These are phyloP conservation scores for Psittacula cyanocephala DNA, from an alignment of 2,113 vertebrate species.

Conservation along the genomic window DNA sequence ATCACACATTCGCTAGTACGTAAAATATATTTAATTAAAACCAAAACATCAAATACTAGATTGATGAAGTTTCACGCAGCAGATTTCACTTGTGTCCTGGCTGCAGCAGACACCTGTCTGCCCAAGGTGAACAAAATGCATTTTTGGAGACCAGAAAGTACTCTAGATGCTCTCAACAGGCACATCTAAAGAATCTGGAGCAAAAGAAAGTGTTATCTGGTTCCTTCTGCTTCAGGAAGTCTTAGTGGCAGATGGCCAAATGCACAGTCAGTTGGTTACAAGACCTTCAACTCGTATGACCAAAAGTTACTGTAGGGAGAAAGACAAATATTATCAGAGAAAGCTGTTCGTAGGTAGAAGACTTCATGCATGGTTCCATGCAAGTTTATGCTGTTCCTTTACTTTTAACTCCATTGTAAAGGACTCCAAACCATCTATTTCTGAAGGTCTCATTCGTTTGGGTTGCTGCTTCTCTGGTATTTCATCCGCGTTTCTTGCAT, in stretches of 20 bases:
- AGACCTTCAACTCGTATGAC: not conserved
- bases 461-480: constrained; percentile 77
- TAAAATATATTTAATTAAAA: constrained; percentile 27
- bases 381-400: not conserved
- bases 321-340: not conserved
- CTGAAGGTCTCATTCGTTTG: not conserved
- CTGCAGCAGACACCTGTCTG: not conserved
- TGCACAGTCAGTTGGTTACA: not conserved
- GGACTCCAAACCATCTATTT: not conserved
- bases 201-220: not conserved
- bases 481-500: constrained; percentile 81
- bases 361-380: not conserved
- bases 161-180: not conserved
- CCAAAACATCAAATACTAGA: not conserved
- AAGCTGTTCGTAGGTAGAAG: not conserved
- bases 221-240: not conserved
- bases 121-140: accelerated
- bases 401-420: not conserved
- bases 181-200: not conserved
- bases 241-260: not conserved
- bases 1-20: not conserved
- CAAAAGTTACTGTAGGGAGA: not conserved
- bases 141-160: not conserved
- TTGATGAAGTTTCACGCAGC: not conserved
- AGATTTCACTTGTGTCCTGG: not conserved